Conservation (phyloP, 2,888 invertebrate genomes). For the Lithophane socia region DNA sequence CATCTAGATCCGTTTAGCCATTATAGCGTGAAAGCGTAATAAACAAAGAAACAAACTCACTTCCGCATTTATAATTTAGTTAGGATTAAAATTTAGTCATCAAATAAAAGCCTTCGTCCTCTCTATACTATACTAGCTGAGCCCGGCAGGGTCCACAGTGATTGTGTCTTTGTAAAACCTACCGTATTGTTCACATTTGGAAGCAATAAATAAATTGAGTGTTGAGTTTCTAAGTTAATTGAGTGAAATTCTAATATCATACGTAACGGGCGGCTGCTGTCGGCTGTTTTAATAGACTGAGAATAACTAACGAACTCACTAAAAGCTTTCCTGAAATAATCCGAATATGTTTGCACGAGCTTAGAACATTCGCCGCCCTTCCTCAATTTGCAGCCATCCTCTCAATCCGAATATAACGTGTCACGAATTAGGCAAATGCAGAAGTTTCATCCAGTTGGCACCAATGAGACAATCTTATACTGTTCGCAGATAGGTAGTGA, state of each 20-base stretch:
- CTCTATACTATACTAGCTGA: too few species aligned
- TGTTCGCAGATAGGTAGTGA: neutral
- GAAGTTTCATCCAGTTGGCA: neutral
- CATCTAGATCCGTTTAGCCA: too few species aligned
- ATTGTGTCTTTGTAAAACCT: too few species aligned
- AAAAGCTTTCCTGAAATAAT: slow-evolving; percentile 49
- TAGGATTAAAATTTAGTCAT: too few species aligned
- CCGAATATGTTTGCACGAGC: slow-evolving; percentile 6
- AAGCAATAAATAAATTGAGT: too few species aligned
- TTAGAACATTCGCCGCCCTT: neutral
- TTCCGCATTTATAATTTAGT: too few species aligned
- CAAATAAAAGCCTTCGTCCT: too few species aligned
- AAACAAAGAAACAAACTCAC: too few species aligned
- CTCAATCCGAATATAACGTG: neutral
- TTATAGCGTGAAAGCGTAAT: too few species aligned
- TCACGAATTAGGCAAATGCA: neutral
- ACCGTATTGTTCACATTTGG: too few species aligned
- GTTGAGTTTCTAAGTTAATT: neutral
- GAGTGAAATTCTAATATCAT: neutral
- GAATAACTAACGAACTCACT: slow-evolving; percentile 40
- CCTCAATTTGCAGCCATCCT: neutral
- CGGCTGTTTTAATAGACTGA: slow-evolving; percentile 8
- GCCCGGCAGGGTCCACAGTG: too few species aligned
- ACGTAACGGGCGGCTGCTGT: neutral
- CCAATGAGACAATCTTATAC: neutral